Evolutionary conservation across 2,113 vertebrate genomes (phyloP).

Genomic region (Microcebus tavaratra): DNA sequence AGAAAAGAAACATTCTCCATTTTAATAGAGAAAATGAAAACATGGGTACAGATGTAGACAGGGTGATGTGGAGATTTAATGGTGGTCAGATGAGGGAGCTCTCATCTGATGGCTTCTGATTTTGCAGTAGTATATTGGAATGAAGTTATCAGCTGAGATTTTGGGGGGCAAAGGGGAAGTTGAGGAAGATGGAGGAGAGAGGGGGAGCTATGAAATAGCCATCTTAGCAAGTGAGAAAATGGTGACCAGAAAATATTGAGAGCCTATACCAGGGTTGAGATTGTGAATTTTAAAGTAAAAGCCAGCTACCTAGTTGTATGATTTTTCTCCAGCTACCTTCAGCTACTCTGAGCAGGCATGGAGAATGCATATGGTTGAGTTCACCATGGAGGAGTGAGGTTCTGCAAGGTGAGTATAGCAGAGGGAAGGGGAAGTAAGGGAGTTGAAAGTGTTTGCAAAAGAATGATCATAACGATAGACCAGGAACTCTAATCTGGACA

Average conservation of each 20-base stretch:
- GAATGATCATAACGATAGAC: not conserved
- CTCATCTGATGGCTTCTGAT: not conserved
- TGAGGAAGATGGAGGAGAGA: not conserved
- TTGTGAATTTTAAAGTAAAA: not conserved
- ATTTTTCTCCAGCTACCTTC: constrained; percentile 7
- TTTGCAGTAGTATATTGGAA: not conserved
- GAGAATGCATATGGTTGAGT: not conserved
- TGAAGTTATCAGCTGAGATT: constrained; percentile 20
- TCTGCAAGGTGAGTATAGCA: not conserved
- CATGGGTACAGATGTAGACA: not conserved
- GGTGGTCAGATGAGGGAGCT: not conserved
- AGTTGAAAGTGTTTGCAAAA: not conserved
- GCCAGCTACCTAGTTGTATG: not conserved
- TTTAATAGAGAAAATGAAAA: not conserved
- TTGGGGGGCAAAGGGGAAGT: not conserved
- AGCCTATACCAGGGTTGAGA: not conserved
- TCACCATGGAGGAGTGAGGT: not conserved
- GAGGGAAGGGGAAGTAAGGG: not conserved
- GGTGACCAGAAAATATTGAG: not conserved
- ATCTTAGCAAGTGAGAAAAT: not conserved
- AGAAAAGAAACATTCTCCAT: not conserved
- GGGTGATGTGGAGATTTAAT: not conserved
- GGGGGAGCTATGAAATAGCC: not conserved
- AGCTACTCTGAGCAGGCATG: not conserved
- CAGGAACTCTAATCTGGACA: not conserved